phyloP scores from a whole-genome alignment of 2,797 vertebrate genomes.

The Falco cherrug region DNA sequence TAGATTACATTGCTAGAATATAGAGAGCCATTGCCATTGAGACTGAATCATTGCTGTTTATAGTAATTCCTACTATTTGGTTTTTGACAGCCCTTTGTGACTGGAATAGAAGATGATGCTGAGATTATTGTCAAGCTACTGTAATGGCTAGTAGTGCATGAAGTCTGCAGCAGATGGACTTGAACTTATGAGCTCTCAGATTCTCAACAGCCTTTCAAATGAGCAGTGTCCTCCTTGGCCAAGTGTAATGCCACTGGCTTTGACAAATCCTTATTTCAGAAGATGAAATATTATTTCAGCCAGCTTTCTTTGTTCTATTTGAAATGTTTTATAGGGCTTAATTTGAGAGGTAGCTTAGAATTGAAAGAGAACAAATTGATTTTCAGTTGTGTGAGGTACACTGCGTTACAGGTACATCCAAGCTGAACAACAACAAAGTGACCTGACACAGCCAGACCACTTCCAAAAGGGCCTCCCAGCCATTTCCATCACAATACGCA shows the following conservation, averaged over 20 bases:
- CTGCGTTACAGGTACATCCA: slow-evolving; percentile 36
- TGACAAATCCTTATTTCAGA: slow-evolving; percentile 54
- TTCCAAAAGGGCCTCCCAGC: neutral
- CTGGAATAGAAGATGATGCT: slow-evolving; percentile 59
- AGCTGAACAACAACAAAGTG: slow-evolving; percentile 52
- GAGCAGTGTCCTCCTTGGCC: slow-evolving; percentile 47
- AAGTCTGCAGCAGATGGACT: slow-evolving; percentile 32
- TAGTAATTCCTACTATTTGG: slow-evolving; percentile 71
- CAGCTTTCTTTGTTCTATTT: slow-evolving; percentile 59
- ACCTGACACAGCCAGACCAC: neutral
- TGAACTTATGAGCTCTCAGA: slow-evolving; percentile 29
- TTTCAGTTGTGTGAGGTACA: slow-evolving; percentile 41
- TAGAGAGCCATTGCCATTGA: slow-evolving; percentile 51
- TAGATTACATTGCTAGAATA: slow-evolving; percentile 71
- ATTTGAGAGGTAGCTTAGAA: slow-evolving; percentile 54
- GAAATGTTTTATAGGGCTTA: slow-evolving; percentile 53
- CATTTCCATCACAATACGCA: neutral
- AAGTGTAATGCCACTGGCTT: slow-evolving; percentile 15
- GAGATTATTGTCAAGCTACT: slow-evolving; percentile 36
- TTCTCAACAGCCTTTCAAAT: slow-evolving; percentile 35
- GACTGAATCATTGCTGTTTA: slow-evolving; percentile 61
- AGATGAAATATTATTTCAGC: slow-evolving; percentile 51
- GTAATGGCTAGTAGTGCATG: slow-evolving; percentile 14
- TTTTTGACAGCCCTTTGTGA: slow-evolving; percentile 69
- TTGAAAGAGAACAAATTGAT: slow-evolving; percentile 55